Evolutionary conservation across 1,140 invertebrate species (phyloP), one percentile per base, ranked within the genome.

Genomic region (Atta colombica): DNA sequence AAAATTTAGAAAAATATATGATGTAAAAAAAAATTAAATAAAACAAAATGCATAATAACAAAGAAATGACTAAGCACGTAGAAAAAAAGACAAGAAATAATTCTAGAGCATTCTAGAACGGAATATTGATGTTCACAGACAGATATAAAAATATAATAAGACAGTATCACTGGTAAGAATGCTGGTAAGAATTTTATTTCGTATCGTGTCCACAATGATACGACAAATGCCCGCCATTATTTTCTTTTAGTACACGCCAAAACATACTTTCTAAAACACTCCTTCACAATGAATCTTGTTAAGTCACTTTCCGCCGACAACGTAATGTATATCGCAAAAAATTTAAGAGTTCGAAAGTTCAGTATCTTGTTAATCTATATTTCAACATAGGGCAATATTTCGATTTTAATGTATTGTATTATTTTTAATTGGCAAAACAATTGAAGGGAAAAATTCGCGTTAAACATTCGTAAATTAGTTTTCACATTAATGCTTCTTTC

Each of bases 201-300:
- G 10, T 35, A 51, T 31, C 60, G 21, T 18, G 39, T 63, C 39
- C 39, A 63, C 58, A 31, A 78, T 66, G 25, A 28, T 25, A 39
- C 45, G 61, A 78, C 45, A 78, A 78, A 65, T 66, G 39, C 65
- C 25, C 28, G 3, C 77, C 21, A 51, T 65, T 78, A 78, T 78
- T 78, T 78, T 49, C 60, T 78, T 78, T 78, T 8, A 49, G 14
- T 28, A 49, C 18, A 10, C 39, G 39, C 39, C 77, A 51, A 78
- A 78, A 49, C 21, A 49, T 77, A 77, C 58, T 63, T 45, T 65
- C 45, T 49, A 65, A 14, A 66, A 31, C 28, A 58, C 53, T 75
- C 74, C 31, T 39, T 60, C 16, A 60, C 53, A 80, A 66, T 80
- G 25, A 68, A 80, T 80, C 25, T 68, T 80, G 61, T 68, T 45